Base-by-base conservation (phyloP, 2,797 vertebrate species). In the Fratercula arctica region DNA sequence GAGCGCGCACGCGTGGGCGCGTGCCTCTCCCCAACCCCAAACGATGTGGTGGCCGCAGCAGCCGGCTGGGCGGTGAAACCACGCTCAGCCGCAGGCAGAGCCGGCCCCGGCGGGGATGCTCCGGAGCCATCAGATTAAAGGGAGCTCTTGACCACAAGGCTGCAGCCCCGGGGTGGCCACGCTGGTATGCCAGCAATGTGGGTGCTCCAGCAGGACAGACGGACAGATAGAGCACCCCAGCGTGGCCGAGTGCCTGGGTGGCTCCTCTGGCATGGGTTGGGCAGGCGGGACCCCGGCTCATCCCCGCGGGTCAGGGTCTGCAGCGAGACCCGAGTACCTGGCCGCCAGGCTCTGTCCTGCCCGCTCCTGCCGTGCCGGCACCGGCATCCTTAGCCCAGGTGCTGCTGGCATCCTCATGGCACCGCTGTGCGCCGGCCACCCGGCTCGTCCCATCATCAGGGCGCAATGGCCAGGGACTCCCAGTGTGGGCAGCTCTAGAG, bases 51-150 rank as follows among this genome's bases (percentile, higher is more conserved):
- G 46, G 11, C 45, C 18, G 8, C 45, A 45, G 45, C 45, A 45
- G 45, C 45, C 45, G 0, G 20, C 37, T 89, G 86, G 39, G 68
- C 74, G 37, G 26, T 25, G 66, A 68, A 63, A 76, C 66, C 68
- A 23, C 41, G 33, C 75, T 83, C 83, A 75, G 85, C 93, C 72
- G 13, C 37, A 7, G 95, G 95, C 89, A 83, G 70, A 77, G 89
- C 68, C 1, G 6, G 66, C 74, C 80, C 87, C 2, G 0, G 25
- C 0, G 0, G 78, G 28, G 41, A 75, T 93, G 77, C 63, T 90
- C 51, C 10, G 4, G 50, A 81, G 35, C n/a, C n/a, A 14, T 6
- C n/a, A 64, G 69, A 97, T 97, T 94, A 97, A 85, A 97, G 95
- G 68, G 81, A 90, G 45, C 48, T 59, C 75, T 83, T 82, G 88